phyloP scores from a whole-genome alignment of 2,113 vertebrate genomes.

The Carollia perspicillata region DNA sequence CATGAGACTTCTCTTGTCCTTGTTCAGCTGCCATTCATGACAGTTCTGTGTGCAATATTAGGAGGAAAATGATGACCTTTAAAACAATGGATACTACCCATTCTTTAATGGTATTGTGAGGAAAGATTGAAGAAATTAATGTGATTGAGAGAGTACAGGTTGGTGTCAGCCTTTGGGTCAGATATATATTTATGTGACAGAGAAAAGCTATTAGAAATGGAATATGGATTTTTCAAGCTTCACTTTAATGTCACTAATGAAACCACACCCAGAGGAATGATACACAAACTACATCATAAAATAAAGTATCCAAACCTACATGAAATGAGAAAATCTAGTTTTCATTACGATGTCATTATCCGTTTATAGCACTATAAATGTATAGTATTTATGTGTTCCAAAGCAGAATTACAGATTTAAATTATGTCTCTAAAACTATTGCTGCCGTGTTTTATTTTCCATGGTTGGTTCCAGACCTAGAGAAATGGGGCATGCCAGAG shows the following conservation, averaged over 20 bases:
- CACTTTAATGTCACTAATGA: not conserved
- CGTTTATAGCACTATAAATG: not conserved
- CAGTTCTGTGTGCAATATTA: too few species aligned
- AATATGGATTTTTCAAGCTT: conserved; percentile 37
- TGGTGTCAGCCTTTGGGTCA: not conserved
- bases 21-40: not conserved
- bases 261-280: not conserved
- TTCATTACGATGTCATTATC: not conserved
- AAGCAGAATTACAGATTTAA: conserved; percentile 17
- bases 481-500: conserved; percentile 50
- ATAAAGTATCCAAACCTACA: not conserved
- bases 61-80: not conserved
- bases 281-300: not conserved
- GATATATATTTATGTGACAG: not conserved
- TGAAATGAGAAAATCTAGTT: not conserved
- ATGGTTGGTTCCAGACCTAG: not conserved
- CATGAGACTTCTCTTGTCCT: not conserved
- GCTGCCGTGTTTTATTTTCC: not conserved
- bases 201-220: not conserved
- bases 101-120: not conserved
- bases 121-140: not conserved
- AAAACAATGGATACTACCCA: not conserved
- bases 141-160: not conserved
- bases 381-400: not conserved
- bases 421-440: not conserved